Base-by-base conservation (phyloP, 2,113 vertebrate genomes). In the Xiphophorus maculatus region DNA sequence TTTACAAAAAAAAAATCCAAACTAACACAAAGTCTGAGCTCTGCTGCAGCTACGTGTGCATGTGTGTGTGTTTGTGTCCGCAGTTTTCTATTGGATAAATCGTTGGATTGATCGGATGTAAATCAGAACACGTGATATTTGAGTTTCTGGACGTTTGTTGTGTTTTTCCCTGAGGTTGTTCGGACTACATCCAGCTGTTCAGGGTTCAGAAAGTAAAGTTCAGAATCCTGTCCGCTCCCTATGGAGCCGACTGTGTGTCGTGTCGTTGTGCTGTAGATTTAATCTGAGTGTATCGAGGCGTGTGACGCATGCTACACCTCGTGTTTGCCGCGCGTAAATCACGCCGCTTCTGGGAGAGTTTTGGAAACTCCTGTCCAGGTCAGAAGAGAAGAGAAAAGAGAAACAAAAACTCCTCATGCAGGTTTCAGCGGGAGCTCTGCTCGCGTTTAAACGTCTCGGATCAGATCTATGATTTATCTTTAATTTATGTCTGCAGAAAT, bases 291-390 rank as follows among this genome's bases (percentile, higher is more conserved):
- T 48, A 58, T 58, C 8, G 2, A 58, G 22, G 22, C 9, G 51
- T 58, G 51, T 58, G 51, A 25, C 22, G 22, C 51, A 10, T 10
- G 25, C n/a, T 58, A 2, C n/a, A 33, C 11, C 40, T 25, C 8
- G 30, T 54, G 62, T 32, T 35, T 28, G 60, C 2, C n/a, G 62
- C 80, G 84, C 25, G 76, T 63, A 10, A 13, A 69, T 28, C 35
- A 64, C 29, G 5, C 14, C 73, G 62, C 9, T n/a, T 12, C 28
- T 63, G 1, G 10, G 48, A 17, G 54, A 73, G 25, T 63, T 73
- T 51, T 74, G 32, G 28, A 65, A 60, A 73, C 17, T 2, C 1
- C 66, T 58, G 22, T 25, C 3, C 51, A 58, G 22, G 25, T 58
- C 22, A 54, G 51, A n/a, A 25, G 2, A 48, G 17, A 37, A 48